These are phyloP conservation scores for Chrysomallon squamiferum DNA, from an alignment of 1,140 invertebrate genomes.

Conservation along the genomic window DNA sequence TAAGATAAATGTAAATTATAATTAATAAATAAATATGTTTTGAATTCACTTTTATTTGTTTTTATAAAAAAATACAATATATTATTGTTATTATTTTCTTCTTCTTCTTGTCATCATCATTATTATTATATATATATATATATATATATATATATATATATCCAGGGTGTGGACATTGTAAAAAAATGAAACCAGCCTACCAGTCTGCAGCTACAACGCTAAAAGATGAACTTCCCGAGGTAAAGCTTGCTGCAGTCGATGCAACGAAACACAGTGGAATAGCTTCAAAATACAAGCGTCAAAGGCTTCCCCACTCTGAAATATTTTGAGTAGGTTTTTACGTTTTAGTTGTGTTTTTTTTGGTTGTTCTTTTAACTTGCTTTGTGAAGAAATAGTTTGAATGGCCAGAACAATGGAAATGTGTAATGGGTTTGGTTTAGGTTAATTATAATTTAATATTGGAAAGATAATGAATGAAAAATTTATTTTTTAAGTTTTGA, in stretches of 20 bases:
- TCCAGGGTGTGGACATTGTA: conserved; percentile 64
- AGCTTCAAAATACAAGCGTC: conserved; percentile 72
- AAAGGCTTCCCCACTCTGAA: conserved; percentile 76
- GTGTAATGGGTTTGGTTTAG: background rate
- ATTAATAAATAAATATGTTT: background rate
- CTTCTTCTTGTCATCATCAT: background rate
- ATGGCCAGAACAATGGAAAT: background rate
- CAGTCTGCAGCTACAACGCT: conserved; percentile 42
- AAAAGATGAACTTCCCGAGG: conserved; percentile 46
- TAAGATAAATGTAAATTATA: background rate
- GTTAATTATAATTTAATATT: background rate
- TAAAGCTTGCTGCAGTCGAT: conserved; percentile 80
- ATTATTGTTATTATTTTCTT: background rate
- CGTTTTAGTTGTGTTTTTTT: background rate
- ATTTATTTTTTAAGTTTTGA: background rate
- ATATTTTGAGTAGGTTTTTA: conserved; percentile 59
- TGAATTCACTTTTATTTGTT: background rate
- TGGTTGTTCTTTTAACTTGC: background rate
- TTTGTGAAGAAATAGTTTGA: background rate
- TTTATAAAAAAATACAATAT: background rate
- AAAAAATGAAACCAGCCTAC: conserved; percentile 60
- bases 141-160: background rate
- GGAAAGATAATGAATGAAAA: background rate
- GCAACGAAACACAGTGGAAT: conserved; percentile 75
- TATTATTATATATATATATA: background rate